Percentiles rank a stretch among this genome's conserved stretches.
Evolutionary conservation across 2,113 vertebrate species (phyloP).

Genomic region (Brachyistius frenatus): DNA sequence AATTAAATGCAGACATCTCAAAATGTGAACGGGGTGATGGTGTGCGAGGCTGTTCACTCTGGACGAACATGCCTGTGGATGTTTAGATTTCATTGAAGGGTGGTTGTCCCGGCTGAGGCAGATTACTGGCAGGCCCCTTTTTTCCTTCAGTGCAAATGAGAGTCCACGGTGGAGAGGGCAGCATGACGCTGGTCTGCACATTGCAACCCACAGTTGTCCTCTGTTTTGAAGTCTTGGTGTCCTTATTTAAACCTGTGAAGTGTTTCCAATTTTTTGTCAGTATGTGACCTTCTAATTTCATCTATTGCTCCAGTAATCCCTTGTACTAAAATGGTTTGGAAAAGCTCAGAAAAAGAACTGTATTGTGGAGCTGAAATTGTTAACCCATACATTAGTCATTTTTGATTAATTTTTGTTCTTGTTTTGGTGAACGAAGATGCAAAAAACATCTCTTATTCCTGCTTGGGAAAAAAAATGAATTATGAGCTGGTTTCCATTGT

Average conservation of each 20-base stretch:
- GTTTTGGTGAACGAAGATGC: background rate
- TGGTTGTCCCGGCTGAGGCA: background rate
- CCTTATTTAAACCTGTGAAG: constrained; percentile 6
- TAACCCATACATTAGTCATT: too few species aligned
- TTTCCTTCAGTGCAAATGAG: constrained; percentile 15
- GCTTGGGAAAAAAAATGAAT: background rate
- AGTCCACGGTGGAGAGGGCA: constrained; percentile 12
- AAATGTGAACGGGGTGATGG: constrained; percentile 32
- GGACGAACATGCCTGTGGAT: constrained; percentile 52
- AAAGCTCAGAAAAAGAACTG: background rate
- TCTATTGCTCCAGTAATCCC: background rate
- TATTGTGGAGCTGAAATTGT: too few species aligned
- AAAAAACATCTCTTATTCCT: background rate
- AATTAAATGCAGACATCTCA: constrained; percentile 58
- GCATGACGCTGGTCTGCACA: constrained; percentile 22
- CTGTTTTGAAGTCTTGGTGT: constrained; percentile 8
- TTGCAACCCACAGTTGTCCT: background rate
- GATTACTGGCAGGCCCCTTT: constrained; percentile 27
- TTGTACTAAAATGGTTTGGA: background rate
- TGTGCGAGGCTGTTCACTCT: constrained; percentile 4
- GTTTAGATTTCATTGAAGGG: constrained; percentile 61
- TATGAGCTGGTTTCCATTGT: background rate
- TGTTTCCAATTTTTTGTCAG: constrained; percentile 14
- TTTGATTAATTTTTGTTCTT: background rate
- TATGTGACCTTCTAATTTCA: background rate